A percentile compares a stretch with the other conserved stretches of the same genome.
These are phyloP conservation scores for Cassiopea xamachana DNA, from an alignment of 30 jellyfish, hydroid and myxozoan genomes.

Conservation along the genomic window DNA sequence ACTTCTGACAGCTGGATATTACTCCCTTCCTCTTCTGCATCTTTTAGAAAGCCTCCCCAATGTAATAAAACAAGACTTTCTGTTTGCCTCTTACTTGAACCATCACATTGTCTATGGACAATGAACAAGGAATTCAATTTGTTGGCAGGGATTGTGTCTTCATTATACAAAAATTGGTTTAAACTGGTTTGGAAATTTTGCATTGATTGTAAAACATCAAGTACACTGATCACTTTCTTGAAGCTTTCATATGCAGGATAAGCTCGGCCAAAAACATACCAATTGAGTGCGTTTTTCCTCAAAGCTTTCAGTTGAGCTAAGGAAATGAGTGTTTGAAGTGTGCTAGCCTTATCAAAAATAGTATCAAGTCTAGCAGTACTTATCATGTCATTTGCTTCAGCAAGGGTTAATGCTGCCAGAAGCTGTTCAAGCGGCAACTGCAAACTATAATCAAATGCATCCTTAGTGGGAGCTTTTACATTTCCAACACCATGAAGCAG, in stretches of 20 bases:
- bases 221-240: constrained; percentile 54
- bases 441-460: constrained; percentile 48
- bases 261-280: constrained; percentile 65
- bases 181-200: no score
- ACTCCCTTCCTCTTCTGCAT: no score
- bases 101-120: no score
- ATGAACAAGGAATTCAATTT: no score
- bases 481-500: constrained; percentile 66
- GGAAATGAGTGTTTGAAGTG: constrained; percentile 57
- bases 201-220: no score
- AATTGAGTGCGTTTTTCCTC: constrained; percentile 50
- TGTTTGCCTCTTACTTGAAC: no score
- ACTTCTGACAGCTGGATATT: no score
- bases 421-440: constrained; percentile 61
- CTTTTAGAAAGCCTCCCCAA: no score
- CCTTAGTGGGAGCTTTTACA: constrained; percentile 65
- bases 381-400: constrained; percentile 62
- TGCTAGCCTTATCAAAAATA: constrained; percentile 62
- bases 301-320: constrained; percentile 51
- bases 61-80: no score
- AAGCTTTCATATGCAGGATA: constrained; percentile 60
- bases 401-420: constrained; percentile 64
- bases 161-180: no score
- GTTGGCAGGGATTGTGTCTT: no score
- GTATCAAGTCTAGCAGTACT: constrained; percentile 65